Evolutionary conservation across 2,888 invertebrate genomes (phyloP), one percentile per base, ranked within the genome.

Genomic region (Drosophila tripunctata): DNA sequence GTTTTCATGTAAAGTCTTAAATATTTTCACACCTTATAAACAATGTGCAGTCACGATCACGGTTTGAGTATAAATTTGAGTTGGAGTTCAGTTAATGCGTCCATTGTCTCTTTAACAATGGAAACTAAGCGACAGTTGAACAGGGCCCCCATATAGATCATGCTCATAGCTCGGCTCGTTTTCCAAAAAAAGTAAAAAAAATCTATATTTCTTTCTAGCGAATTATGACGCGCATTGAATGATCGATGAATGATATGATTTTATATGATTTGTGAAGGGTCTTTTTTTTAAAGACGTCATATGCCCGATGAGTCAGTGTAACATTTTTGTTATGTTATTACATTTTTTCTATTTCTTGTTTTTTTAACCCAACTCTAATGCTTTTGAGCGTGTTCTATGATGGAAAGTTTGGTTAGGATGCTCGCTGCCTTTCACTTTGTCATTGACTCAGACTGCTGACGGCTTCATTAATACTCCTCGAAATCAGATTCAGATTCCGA

Each of bases 1-100:
- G 76, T 84, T 84, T 88, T 80, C 78, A 89, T 78, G 87, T 79
- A 75, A 74, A 82, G 86, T 78, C 89, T 88, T 76, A 74, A 89
- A 88, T 88, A 89, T 89, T 88, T 88, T 88, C 88, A 88, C 88
- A 88, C 88, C 89, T 88, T 81, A 77, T 77, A 84, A 90, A 87
- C 76, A 88, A 87, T 80, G 76, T 68, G 79, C 86, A 85, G 88
- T 89, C 89, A 89, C 89, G 89, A 85, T 76, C 76, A 56, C 60
- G 61, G 27, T 27, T 56, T 45, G n/a, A 10, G 15, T 44, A 21
- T 27, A 7, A 30, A n/a, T 43, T n/a, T 22, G n/a, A 12, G 17
- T 24, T 45, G 27, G 61, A 79, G 68, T 67, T 67, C 75, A 47
- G 54, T 35, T 84, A 79, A 79, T 87, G 81, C 78, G 78, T 54